phyloP scores from a whole-genome alignment of 1,140 invertebrate genomes.

The Drosophila orena region DNA sequence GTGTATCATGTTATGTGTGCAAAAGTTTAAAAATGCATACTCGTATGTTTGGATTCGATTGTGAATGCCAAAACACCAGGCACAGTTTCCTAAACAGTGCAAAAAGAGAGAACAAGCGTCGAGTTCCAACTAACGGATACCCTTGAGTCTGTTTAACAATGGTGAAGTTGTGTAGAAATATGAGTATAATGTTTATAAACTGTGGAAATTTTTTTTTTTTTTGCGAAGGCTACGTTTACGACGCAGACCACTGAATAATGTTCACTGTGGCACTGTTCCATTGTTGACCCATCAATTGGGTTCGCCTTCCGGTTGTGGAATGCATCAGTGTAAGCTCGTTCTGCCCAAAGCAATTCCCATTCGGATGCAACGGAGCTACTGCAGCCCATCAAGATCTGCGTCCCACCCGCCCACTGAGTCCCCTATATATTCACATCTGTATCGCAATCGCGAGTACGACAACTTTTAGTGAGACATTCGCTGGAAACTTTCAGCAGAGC shows the following conservation, averaged over 20 bases:
- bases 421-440: not conserved
- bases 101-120: too few relatives aligned
- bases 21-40: too few relatives aligned
- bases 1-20: too few relatives aligned
- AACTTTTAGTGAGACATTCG: constrained; percentile 39
- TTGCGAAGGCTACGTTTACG: not conserved
- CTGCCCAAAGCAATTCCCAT: not conserved
- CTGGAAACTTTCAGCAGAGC: constrained; percentile 22
- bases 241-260: not conserved
- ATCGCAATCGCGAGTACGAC: constrained; percentile 14
- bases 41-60: too few relatives aligned
- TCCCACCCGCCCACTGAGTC: not conserved
- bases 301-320: too few relatives aligned
- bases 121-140: too few relatives aligned
- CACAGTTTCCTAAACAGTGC: too few relatives aligned
- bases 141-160: too few relatives aligned
- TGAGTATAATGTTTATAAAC: not conserved
- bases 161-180: too few relatives aligned
- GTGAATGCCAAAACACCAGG: too few relatives aligned
- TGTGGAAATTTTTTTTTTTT: not conserved
- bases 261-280: not conserved
- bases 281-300: not conserved
- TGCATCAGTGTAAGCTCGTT: not conserved
- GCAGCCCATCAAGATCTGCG: constrained; percentile 3
- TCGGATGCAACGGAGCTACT: constrained; percentile 1